Evolutionary conservation across 2,797 vertebrate genomes (phyloP).

Genomic region (Syndactyla subalaris): DNA sequence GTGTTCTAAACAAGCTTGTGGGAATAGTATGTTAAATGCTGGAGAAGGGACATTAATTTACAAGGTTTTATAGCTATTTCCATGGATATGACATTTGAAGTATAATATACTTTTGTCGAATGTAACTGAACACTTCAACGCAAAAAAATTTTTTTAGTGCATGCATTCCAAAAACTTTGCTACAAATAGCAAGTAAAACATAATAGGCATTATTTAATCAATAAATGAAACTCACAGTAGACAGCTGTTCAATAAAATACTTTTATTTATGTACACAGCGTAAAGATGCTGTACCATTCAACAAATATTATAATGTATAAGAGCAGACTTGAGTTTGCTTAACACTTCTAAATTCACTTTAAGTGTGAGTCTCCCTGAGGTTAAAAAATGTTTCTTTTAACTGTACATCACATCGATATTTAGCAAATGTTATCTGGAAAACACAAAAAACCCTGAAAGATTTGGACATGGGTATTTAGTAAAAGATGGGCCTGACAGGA

Average conservation of each 20-base stretch:
- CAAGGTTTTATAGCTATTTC: neutral
- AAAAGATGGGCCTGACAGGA: neutral
- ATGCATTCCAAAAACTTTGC: neutral
- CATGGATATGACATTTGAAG: neutral
- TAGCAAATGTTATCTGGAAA: neutral
- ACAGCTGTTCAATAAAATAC: conserved; percentile 18
- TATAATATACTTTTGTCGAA: neutral
- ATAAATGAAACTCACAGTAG: neutral
- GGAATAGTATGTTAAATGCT: neutral
- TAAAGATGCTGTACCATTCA: neutral
- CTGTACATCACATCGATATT: neutral
- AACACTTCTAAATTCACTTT: neutral
- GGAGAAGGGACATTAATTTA: neutral
- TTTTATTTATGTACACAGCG: conserved; percentile 33
- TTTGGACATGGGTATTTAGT: neutral
- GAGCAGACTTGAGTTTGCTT: neutral
- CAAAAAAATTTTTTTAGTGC: neutral
- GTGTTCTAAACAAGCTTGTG: neutral
- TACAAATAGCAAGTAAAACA: neutral
- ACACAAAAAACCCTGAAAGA: neutral
- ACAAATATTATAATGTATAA: neutral
- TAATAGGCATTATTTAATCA: neutral
- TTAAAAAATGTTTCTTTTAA: neutral
- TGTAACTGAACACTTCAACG: neutral
- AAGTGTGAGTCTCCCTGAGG: conserved; percentile 21